phyloP scores from a whole-genome alignment of 2,888 invertebrate genomes.

The Mamestra brassicae region DNA sequence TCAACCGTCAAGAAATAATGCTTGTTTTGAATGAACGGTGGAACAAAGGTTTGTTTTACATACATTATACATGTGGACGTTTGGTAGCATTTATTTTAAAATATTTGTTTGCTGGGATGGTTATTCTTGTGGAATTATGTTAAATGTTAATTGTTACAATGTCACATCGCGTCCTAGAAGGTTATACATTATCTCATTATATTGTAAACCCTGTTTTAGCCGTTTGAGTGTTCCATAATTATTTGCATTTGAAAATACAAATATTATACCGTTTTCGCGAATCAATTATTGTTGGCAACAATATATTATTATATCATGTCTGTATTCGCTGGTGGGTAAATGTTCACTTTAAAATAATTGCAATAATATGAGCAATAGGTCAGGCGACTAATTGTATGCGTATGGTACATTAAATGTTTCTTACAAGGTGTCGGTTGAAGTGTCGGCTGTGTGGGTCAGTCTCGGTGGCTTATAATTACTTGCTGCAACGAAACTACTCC shows the following conservation, averaged over 20 bases:
- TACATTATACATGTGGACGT: slow-evolving; percentile 2
- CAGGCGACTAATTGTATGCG: slow-evolving; percentile 4
- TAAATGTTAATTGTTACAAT: slow-evolving; percentile 11
- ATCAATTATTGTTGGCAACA: slow-evolving; percentile 2
- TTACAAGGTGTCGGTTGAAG: neutral
- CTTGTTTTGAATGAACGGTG: slow-evolving; percentile 11
- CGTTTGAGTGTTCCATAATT: slow-evolving; percentile 24
- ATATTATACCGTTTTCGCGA: neutral
- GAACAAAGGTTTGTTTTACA: slow-evolving; percentile 9
- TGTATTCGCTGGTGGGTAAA: neutral
- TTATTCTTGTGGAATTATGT: neutral
- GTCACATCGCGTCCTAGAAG: neutral
- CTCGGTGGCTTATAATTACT: neutral
- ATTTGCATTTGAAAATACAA: slow-evolving; percentile 14
- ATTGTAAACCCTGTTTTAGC: neutral
- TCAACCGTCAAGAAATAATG: slow-evolving; percentile 26
- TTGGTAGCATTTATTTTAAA: neutral
- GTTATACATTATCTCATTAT: slow-evolving; percentile 23
- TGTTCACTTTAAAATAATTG: neutral
- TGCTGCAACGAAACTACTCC: neutral
- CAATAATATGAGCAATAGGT: slow-evolving; percentile 10
- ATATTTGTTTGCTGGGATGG: neutral
- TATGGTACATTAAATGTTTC: slow-evolving; percentile 11
- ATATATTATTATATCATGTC: neutral
- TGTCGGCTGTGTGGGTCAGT: neutral